Base-by-base conservation (phyloP, 2,797 vertebrate genomes). In the Lates japonicus region DNA sequence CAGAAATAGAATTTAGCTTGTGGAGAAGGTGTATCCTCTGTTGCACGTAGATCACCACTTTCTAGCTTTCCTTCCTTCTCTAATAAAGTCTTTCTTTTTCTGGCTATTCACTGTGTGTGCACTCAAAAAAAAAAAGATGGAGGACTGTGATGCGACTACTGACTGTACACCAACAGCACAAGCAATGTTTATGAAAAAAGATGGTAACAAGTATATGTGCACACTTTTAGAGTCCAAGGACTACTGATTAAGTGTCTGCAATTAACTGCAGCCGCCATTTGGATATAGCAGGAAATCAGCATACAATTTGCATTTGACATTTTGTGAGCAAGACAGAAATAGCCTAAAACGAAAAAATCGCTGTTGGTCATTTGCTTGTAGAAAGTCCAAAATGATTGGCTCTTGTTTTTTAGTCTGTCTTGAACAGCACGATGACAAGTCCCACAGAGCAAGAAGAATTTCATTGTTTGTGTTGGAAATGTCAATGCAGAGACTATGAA, bases 241-340 rank as follows among this genome's bases (percentile, higher is more conserved):
- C 46, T 17, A 57, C 35, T 76, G 19, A 71, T 51, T 49, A 39
- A 71, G 37, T 22, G 8, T 54, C 19, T 22, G 3, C 49, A 73
- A 71, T 76, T 66, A 55, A 55, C 76, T 46, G 44, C 37, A 5
- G 54, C 48, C 48, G 46, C 44, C 35, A 55, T 74, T 42, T 80
- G 17, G 69, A 64, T 20, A 17, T 31, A 55, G 37, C 42, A 48
- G 22, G 35, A 64, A 74, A 64, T 81, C 37, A 29, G 57, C 58
- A 74, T 78, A 17, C 20, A 33, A 86, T 84, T 84, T 82, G 55
- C 67, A 86, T 84, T 54, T 84, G 73, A 74, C 73, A 84, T 80
- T 84, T 79, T 64, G 42, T 17, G 19, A 48, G 44, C 0, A 4
- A 42, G 64, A 63, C 31, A 69, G 57, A 81, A 70, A 78, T 55